A percentile compares a stretch with the other conserved stretches of the same genome.
Evolutionary conservation across 1,140 invertebrate genomes (phyloP).

Genomic region (Laupala kohalensis): DNA sequence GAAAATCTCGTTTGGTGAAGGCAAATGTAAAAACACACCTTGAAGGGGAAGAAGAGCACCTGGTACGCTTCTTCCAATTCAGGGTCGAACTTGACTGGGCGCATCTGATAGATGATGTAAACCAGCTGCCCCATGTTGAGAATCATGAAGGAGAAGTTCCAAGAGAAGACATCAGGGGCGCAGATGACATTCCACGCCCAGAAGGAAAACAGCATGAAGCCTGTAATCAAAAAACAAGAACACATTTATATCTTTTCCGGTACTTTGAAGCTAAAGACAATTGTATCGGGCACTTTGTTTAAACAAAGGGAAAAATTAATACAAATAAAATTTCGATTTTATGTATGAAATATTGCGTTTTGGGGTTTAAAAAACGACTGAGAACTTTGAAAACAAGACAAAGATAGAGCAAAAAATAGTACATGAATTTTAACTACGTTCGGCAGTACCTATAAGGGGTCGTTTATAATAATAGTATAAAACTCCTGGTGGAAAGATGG

Average conservation of each 20-base stretch:
- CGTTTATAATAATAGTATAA: too few relatives aligned
- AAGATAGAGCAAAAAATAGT: too few relatives aligned
- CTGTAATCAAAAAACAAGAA: conserved; percentile 29
- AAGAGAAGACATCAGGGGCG: conserved; percentile 76
- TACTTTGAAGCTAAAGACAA: not conserved
- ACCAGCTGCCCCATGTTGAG: conserved; percentile 70
- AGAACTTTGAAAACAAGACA: too few relatives aligned
- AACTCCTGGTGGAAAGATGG: too few relatives aligned
- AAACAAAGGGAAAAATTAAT: not conserved
- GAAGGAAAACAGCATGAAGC: conserved; percentile 65
- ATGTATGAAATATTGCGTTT: not conserved
- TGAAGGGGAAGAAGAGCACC: conserved; percentile 68
- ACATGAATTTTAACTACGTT: too few relatives aligned
- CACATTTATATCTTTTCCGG: not conserved
- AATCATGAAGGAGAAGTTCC: conserved; percentile 77
- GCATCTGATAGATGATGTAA: conserved; percentile 68
- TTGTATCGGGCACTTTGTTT: too few relatives aligned
- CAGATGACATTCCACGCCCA: conserved; percentile 86
- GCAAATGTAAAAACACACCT: conserved; percentile 50
- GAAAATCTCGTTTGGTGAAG: too few relatives aligned
- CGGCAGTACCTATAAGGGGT: too few relatives aligned
- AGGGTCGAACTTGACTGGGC: conserved; percentile 71
- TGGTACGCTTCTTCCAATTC: conserved; percentile 77
- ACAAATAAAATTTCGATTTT: not conserved
- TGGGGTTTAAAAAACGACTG: too few relatives aligned